phyloP scores from a whole-genome alignment of 1,140 invertebrate genomes.

The Drosophila teissieri region DNA sequence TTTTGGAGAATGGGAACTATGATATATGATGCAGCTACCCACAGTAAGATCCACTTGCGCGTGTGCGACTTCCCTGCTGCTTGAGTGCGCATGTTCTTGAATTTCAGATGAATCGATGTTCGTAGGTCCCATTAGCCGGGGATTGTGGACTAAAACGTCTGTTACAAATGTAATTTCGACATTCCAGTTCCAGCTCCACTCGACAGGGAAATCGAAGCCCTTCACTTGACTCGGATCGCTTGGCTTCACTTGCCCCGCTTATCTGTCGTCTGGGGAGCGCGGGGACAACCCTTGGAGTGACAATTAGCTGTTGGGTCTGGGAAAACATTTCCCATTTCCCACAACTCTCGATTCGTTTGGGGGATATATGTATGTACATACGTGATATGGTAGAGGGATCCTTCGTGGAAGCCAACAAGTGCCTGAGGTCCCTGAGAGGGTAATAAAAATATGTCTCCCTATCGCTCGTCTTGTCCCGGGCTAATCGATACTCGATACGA shows the following conservation, averaged over 20 bases:
- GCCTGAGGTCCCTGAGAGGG: slow-evolving; percentile 48
- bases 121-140: slow-evolving; percentile 4
- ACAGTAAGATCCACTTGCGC: too few relatives aligned
- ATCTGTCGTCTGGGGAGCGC: background rate
- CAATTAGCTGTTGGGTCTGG: slow-evolving; percentile 51
- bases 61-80: slow-evolving; percentile 37
- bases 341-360: slow-evolving; percentile 21
- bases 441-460: slow-evolving; percentile 46
- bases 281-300: slow-evolving; percentile 44
- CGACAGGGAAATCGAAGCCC: slow-evolving; percentile 22
- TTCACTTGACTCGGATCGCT: slow-evolving; percentile 14
- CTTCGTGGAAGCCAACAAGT: slow-evolving; percentile 45
- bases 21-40: too few relatives aligned
- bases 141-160: slow-evolving; percentile 37
- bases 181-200: slow-evolving; percentile 33
- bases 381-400: background rate
- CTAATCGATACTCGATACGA: slow-evolving; percentile 63
- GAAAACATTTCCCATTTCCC: slow-evolving; percentile 59
- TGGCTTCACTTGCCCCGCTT: slow-evolving; percentile 18
- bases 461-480: slow-evolving; percentile 7
- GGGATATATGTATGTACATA: background rate
- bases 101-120: slow-evolving; percentile 30
- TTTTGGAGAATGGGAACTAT: too few relatives aligned
- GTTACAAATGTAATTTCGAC: slow-evolving; percentile 66
- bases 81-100: slow-evolving; percentile 49